phyloP scores from a whole-genome alignment of 2,888 invertebrate species.

The Tillus elongatus region DNA sequence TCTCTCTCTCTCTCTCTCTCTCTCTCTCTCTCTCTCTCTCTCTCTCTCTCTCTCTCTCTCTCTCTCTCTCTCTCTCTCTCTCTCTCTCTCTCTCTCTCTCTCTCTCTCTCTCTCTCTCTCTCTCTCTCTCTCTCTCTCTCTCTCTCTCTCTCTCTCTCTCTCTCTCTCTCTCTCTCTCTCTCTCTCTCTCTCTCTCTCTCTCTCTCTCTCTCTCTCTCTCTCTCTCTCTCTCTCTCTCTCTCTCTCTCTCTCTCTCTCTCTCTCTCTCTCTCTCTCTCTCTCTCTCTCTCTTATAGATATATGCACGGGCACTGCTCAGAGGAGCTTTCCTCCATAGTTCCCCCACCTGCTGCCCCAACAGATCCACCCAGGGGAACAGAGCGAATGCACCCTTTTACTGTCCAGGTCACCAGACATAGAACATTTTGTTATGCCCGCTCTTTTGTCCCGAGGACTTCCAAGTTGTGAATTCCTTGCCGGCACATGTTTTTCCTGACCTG shows the following conservation, averaged over 20 bases:
- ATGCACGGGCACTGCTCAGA: no score
- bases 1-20: slow-evolving; percentile 4
- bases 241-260: slow-evolving; percentile 4
- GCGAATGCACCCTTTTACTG: no score
- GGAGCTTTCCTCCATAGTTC: no score
- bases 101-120: slow-evolving; percentile 4
- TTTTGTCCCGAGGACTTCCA: no score
- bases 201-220: slow-evolving; percentile 4
- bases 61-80: slow-evolving; percentile 3
- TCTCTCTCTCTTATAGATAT: no score
- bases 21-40: slow-evolving; percentile 3
- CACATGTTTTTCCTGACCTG: no score
- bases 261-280: not conserved
- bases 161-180: slow-evolving; percentile 3
- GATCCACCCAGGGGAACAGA: no score
- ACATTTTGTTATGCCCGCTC: no score
- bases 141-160: slow-evolving; percentile 3
- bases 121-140: slow-evolving; percentile 3
- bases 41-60: not conserved
- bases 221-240: slow-evolving; percentile 4
- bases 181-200: slow-evolving; percentile 4
- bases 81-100: slow-evolving; percentile 4
- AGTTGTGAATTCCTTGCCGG: no score
- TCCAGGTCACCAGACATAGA: no score
- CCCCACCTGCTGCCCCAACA: no score